phyloP scores from a whole-genome alignment of 2,888 invertebrate species.

The Cryptocephalus primarius region DNA sequence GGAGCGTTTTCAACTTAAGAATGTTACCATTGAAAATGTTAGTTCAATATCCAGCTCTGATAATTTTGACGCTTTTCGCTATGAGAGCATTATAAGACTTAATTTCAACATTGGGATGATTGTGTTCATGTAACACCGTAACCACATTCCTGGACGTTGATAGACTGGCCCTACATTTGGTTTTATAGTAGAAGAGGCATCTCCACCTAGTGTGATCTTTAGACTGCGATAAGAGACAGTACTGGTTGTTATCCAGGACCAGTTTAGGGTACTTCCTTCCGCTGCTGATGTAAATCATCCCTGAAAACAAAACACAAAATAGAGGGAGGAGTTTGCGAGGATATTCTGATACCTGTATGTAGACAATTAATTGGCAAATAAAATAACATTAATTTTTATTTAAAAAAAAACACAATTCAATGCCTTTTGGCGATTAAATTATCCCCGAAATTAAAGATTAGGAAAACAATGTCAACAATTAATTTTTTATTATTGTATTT shows the following conservation, averaged over 20 bases:
- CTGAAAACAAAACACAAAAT: neutral
- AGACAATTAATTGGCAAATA: no score
- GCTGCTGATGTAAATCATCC: conserved; percentile 9
- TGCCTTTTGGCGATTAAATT: no score
- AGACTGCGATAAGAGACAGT: conserved; percentile 14
- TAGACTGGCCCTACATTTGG: conserved; percentile 19
- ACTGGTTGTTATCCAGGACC: conserved; percentile 18
- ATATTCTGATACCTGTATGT: no score
- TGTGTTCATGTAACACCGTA: conserved; percentile 16
- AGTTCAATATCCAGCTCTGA: neutral
- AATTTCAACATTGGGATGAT: conserved; percentile 11
- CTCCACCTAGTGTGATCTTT: conserved; percentile 23
- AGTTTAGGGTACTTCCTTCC: conserved; percentile 16
- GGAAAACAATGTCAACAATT: no score
- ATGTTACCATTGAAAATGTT: neutral
- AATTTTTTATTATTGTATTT: no score
- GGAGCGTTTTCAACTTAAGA: no score
- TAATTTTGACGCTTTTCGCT: conserved; percentile 9
- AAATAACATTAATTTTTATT: no score
- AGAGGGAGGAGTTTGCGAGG: no score
- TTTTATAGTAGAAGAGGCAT: conserved; percentile 22
- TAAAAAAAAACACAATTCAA: no score
- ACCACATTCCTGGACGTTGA: conserved; percentile 16
- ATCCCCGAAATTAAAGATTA: no score
- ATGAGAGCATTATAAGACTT: conserved; percentile 4